Evolutionary conservation across 2,888 invertebrate genomes (phyloP), one percentile per base, ranked within the genome.

Genomic region (Athalia cordata): DNA sequence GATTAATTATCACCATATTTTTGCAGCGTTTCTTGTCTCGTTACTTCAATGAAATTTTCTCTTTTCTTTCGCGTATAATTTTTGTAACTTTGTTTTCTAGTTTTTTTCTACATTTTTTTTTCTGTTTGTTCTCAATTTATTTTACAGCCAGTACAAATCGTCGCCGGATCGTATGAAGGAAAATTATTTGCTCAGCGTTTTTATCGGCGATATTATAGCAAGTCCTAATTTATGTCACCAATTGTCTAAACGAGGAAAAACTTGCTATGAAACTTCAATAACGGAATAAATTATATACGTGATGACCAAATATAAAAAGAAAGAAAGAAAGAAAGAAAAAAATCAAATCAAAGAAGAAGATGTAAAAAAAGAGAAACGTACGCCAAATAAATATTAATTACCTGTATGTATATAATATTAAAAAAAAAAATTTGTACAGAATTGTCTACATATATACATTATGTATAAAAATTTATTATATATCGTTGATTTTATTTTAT

Each of bases 201-300:
- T 96, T 91, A 91, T 97, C 79, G 96, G 96, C 49, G 96, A 97
- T 91, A 96, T 96, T 86, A 94, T 96, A 80, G 95, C 95, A 15
- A 96, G 96, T 78, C 94, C 95, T 11, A 93, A 93, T 83, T 92
- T 97, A 77, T 97, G 96, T 89, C 95, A 94, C 87, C 95, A 95
- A 89, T 92, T 96, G 84, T 95, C 94, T 80, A 96, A 96, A 89
- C 91, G 94, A 85, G 93, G 94, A 87, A 85, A 91, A 82, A 91
- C 90, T 80, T 93, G 93, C 88, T 89, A 90, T 84, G 89, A 91
- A 83, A 82, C 79, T 9, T 80, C 79, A 29, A 76, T 82, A 13
- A 65, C 80, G 15, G 81, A 84, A 77, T 84, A 80, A 80, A 11
- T 5, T 29, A 29, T 29, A 29, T 1, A 4, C 13, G 4, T 13